These are phyloP conservation scores for Ostrea denselamellosa DNA, from an alignment of 1,140 invertebrate species.

Conservation along the genomic window DNA sequence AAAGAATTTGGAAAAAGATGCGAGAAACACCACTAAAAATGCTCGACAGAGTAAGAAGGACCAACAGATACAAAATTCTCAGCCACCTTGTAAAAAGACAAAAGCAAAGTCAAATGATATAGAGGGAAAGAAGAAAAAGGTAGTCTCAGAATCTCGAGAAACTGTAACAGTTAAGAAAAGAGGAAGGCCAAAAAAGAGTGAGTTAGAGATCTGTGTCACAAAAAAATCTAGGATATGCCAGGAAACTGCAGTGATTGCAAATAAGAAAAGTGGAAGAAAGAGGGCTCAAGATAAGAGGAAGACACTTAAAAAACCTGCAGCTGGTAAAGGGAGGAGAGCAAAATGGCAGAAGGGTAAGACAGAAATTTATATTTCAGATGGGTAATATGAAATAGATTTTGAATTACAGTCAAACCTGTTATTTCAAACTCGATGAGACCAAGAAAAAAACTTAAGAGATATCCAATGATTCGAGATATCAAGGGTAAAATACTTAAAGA, in stretches of 20 bases:
- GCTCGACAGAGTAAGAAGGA: neutral
- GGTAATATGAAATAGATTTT: no score
- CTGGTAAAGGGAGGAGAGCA: slow-evolving; percentile 1
- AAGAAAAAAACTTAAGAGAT: no score
- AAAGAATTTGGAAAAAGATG: neutral
- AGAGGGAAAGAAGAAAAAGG: neutral
- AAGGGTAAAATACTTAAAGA: no score
- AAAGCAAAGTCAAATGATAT: neutral
- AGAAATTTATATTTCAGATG: neutral
- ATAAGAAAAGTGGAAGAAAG: neutral
- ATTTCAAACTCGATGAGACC: no score
- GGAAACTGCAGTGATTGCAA: neutral
- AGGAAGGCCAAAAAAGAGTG: slow-evolving; percentile 21
- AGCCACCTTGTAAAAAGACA: neutral
- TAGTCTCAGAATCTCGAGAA: neutral
- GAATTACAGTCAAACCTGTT: no score
- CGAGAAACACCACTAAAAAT: no score
- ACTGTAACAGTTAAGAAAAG: neutral
- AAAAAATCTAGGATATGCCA: neutral
- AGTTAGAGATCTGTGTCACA: neutral
- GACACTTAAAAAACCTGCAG: neutral
- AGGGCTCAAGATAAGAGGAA: neutral
- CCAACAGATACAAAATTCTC: neutral
- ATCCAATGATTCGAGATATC: no score
- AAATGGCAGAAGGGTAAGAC: neutral